Evolutionary conservation across 2,888 invertebrate species (phyloP), one percentile per base, ranked within the genome.

Genomic region (Rhabditoides inermis): DNA sequence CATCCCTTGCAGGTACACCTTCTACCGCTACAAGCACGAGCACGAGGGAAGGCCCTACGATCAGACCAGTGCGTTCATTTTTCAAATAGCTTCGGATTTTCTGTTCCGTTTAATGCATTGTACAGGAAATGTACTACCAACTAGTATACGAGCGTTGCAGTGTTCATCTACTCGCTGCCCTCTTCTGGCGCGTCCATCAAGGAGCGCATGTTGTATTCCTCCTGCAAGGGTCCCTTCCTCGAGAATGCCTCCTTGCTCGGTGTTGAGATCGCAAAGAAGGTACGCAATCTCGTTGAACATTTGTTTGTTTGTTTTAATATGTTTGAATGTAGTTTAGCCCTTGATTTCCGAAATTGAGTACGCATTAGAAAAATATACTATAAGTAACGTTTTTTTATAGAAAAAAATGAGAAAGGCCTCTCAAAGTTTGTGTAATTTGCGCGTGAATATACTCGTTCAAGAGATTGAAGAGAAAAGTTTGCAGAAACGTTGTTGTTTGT

Each of bases 91-190:
- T 32, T 32, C 15, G 15, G 32, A 32, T 32, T 7, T 15, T 15
- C 15, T 32, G 32, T 7, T 15, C 20, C 26, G 28, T 30, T 30
- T 15, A 28, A 18, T 30, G 32, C 2, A 4, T 36, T 22, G 12
- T 20, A 20, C 26, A 28, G 18, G 22, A 5, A 18, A 18, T 45
- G 18, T 28, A 6, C 20, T 27, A 20, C 20, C 3, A 18, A n/a
- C 4, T 20, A 15, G 10, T 32, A 15, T 15, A 30, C 23, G 27
- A 45, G 50, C n/a, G 40, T 76, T 74, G 52, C 73, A 89, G 89
- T 98, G 57, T 98, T 98, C 79, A 88, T 98, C 74, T 98, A 98
- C 80, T 91, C 94, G 7, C 91, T 98, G 88, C 95, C 98, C 3
- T 92, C 94, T 3, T 92, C 91, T 78, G 86, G 83, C 58, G 91